Conservation (phyloP, 2,888 invertebrate genomes). For the Crocallis elinguaria region DNA sequence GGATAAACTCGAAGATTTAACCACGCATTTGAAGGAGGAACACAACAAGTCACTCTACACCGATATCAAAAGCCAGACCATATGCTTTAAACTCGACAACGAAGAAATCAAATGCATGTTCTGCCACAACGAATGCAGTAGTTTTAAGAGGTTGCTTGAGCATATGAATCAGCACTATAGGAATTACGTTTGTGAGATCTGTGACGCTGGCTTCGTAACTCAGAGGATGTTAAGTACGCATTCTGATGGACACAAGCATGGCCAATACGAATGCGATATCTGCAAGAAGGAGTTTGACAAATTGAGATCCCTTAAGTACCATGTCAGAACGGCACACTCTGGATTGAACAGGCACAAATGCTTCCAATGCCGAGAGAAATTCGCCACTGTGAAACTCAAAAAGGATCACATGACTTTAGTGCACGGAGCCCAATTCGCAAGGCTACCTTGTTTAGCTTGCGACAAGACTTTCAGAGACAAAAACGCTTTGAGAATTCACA, state of each 20-base stretch:
- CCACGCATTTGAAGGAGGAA: constrained; percentile 45
- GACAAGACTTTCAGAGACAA: constrained; percentile 44
- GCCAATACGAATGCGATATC: constrained; percentile 58
- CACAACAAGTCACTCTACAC: constrained; percentile 49
- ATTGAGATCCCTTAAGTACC: constrained; percentile 65
- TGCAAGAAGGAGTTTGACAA: constrained; percentile 76
- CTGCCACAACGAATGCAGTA: constrained; percentile 48
- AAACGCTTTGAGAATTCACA: constrained; percentile 43
- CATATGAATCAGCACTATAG: constrained; percentile 62
- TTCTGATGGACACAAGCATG: constrained; percentile 55
- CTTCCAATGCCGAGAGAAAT: constrained; percentile 53
- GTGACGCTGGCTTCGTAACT: constrained; percentile 57
- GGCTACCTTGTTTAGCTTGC: constrained; percentile 50
- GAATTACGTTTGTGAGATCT: constrained; percentile 56
- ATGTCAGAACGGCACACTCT: constrained; percentile 67
- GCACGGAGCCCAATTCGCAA: constrained; percentile 25
- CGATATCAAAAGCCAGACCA: constrained; percentile 48
- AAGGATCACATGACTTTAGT: constrained; percentile 28
- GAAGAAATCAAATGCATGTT: constrained; percentile 49
- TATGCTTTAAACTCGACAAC: constrained; percentile 57
- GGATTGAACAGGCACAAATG: constrained; percentile 55
- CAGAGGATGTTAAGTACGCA: constrained; percentile 52
- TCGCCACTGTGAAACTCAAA: constrained; percentile 39
- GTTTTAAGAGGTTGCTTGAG: constrained; percentile 54
- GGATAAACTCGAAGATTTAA: constrained; percentile 41